Base-by-base conservation (phyloP, 2,113 vertebrate genomes). In the Brienomyrus brachyistius region DNA sequence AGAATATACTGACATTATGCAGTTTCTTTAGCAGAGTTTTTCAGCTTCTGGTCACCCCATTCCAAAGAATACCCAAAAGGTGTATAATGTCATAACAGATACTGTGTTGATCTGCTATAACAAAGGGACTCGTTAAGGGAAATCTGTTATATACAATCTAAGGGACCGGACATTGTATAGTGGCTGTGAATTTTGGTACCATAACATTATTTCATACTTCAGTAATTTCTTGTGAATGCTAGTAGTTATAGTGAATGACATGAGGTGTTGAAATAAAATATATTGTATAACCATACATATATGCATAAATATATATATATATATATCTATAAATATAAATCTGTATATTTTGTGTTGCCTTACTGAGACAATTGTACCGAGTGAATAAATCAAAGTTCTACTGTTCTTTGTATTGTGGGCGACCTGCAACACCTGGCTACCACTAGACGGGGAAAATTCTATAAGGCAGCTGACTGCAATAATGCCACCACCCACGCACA, bases 281-380 rank as follows among this genome's bases (percentile, higher is more conserved):
- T 70, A 89, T 31, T 87, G 85, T 87, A 54, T 94, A 90, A 93
- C 91, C 91, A 91, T 92, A 91, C 88, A 27, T 89, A 88, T 92
- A 93, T 93, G 93, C 92, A 93, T 94, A 90, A 90, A 93, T 92
- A 93, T 62, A 74, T 89, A 87, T 56, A 59, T 91, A 82, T 82
- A 90, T 89, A 17, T 83, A 88, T 62, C 59, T 90, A 87, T 59
- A 59, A 90, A 86, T 82, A 90, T 89, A 83, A 90, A 92, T 95
- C 93, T 96, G 94, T 95, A 95, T 95, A 95, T 95, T 94, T 94
- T 95, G 94, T 95, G 94, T 92, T 95, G 94, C 94, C 92, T 96
- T 95, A 95, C 92, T 95, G 92, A 91, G 94, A 91, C 92, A 92
- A 92, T 91, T 95, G 94, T 95, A 94, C 92, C 91, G 91, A 93